These are phyloP conservation scores for Geotrupes spiniger DNA, from an alignment of 2,888 invertebrate genomes.

Conservation along the genomic window DNA sequence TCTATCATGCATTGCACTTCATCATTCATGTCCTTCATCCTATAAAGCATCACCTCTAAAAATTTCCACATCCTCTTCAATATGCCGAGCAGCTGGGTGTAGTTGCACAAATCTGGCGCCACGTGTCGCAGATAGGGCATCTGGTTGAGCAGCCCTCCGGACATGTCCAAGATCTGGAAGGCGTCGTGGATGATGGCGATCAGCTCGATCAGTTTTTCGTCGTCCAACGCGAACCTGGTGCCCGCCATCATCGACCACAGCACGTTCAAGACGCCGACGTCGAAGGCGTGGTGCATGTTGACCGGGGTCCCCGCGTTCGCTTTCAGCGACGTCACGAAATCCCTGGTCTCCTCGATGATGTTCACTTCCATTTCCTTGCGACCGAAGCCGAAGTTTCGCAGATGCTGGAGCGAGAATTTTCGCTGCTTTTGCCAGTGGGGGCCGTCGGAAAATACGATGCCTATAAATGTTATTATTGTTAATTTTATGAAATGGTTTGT, in stretches of 20 bases:
- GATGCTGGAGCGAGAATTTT: slow-evolving; percentile 63
- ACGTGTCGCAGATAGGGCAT: slow-evolving; percentile 66
- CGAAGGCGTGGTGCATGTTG: slow-evolving; percentile 46
- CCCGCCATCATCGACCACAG: slow-evolving; percentile 71
- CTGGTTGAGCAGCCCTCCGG: slow-evolving; percentile 68
- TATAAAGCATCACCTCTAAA: too few species aligned
- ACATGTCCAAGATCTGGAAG: slow-evolving; percentile 62
- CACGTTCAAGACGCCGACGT: slow-evolving; percentile 64
- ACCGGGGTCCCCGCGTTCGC: slow-evolving; percentile 45
- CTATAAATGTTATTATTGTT: too few species aligned
- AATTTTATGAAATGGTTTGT: too few species aligned
- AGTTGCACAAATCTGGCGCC: slow-evolving; percentile 63
- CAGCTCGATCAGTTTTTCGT: slow-evolving; percentile 55
- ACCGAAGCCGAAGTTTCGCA: slow-evolving; percentile 64
- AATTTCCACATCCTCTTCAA: slow-evolving; percentile 54
- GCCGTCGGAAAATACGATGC: slow-evolving; percentile 69
- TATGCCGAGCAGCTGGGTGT: slow-evolving; percentile 54
- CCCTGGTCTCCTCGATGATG: slow-evolving; percentile 57
- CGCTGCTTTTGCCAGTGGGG: slow-evolving; percentile 64
- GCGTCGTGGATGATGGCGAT: slow-evolving; percentile 60
- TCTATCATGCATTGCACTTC: too few species aligned
- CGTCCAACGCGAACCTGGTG: slow-evolving; percentile 60
- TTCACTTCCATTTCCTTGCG: slow-evolving; percentile 60
- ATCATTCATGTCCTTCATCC: too few species aligned
- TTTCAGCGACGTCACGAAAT: slow-evolving; percentile 52